Base-by-base conservation (phyloP, 1,140 invertebrate genomes). In the Oreohelix idahoensis region DNA sequence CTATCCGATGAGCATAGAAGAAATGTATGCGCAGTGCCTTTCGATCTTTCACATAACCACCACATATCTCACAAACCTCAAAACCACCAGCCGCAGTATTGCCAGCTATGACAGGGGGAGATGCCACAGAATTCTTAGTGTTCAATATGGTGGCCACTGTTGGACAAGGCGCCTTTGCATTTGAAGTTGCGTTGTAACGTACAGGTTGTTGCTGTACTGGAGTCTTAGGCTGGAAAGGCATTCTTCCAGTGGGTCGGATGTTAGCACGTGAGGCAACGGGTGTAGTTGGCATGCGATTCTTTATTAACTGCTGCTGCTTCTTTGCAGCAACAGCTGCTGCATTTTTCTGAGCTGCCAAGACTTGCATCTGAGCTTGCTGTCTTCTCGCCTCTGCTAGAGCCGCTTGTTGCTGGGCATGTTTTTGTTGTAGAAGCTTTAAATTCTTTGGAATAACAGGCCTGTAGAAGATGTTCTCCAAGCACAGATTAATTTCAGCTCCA, bases 21-120 rank as follows among this genome's bases (percentile, higher is more conserved):
- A 92, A 92, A 76, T 92, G 91, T 75, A 92, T 91, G 29, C 91
- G 83, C 53, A 92, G 74, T 29, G 91, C 89, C 76, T 91, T 90
- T 45, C 88, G 80, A 66, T 92, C 91, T 77, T 92, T 92, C 0
- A 92, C 90, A 86, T 92, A 91, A 36, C 91, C 91, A 35, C 90
- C 90, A 88, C 91, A 92, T 15, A 92, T 89, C 74, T 92, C 91
- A 84, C 91, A 92, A 15, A 91, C 89, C 84, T 92, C 91, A 86
- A 91, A 91, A 26, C 86, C 87, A 71, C 86, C 66, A 20, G 66
- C 75, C 42, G 45, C n/a, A 38, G 39, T 81, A 29, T 69, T 85
- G 39, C 69, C 83, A 53, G 69, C 83, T 58, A 20, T 20, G 10
- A 71, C 79, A 23, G 79, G 73, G 5, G 69, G 70, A 29, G 29